phyloP scores from a whole-genome alignment of 1,140 invertebrate species.

The Drosophila ambigua region DNA sequence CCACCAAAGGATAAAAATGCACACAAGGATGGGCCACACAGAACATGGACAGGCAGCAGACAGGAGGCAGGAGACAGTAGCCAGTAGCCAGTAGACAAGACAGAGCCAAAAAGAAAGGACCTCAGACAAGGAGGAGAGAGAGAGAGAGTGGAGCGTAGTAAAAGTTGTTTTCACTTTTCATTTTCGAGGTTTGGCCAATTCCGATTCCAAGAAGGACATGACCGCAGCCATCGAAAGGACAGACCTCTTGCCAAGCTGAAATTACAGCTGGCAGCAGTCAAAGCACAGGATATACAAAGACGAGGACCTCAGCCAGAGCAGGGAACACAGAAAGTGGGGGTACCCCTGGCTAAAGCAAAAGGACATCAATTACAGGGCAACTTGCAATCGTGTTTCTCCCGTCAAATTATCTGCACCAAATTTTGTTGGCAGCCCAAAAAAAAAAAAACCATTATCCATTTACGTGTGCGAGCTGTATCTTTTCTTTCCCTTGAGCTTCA shows the following conservation, averaged over 20 bases:
- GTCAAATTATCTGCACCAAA: slow-evolving; percentile 52
- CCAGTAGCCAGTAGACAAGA: slow-evolving; percentile 3
- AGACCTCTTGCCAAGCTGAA: slow-evolving; percentile 48
- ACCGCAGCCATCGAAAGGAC: slow-evolving; percentile 58
- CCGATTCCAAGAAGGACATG: slow-evolving; percentile 69
- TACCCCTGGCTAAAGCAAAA: background rate
- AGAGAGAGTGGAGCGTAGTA: slow-evolving; percentile 41
- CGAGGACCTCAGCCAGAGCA: background rate
- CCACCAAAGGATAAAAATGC: slow-evolving; percentile 58
- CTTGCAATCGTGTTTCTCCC: slow-evolving; percentile 34
- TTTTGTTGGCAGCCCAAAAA: slow-evolving; percentile 25
- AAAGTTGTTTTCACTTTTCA: slow-evolving; percentile 83
- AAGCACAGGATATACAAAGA: background rate
- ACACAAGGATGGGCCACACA: slow-evolving; percentile 32
- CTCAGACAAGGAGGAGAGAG: too few relatives aligned
- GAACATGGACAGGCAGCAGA: background rate
- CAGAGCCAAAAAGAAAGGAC: slow-evolving; percentile 11
- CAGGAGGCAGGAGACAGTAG: slow-evolving; percentile 11
- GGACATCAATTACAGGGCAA: slow-evolving; percentile 45
- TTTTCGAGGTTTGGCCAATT: slow-evolving; percentile 58
- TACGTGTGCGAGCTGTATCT: background rate
- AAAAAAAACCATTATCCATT: background rate
- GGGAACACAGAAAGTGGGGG: background rate
- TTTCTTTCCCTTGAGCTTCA: slow-evolving; percentile 5
- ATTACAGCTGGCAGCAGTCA: slow-evolving; percentile 36